Evolutionary conservation across 2,113 vertebrate species (phyloP).

Genomic region (Oncorhynchus nerka): DNA sequence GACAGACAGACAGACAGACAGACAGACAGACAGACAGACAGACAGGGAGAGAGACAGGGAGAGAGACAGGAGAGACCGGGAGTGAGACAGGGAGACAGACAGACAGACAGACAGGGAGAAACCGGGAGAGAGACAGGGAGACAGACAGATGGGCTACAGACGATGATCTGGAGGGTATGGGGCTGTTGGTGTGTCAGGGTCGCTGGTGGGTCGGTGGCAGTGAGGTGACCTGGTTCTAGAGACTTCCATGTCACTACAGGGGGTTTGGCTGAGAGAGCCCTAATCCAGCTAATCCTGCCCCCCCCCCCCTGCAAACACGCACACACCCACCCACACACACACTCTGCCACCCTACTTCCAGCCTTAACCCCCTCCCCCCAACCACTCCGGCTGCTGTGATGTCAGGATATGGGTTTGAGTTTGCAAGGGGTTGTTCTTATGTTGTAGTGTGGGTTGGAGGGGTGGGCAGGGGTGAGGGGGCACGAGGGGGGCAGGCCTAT

Average conservation of each 20-base stretch:
- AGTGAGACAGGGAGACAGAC: accelerated
- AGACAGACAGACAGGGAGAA: no score
- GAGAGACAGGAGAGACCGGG: not conserved
- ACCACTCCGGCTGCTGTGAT: not conserved
- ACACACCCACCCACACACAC: conserved; percentile 20
- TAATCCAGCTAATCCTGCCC: conserved; percentile 78
- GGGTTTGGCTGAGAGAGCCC: conserved; percentile 63
- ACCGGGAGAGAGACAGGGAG: no score
- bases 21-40: no score
- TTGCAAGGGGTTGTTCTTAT: conserved; percentile 24
- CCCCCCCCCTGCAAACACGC: conserved; percentile 24
- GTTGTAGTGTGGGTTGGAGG: conserved; percentile 36
- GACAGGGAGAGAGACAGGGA: not conserved
- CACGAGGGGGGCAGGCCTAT: conserved; percentile 62
- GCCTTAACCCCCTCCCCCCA: not conserved
- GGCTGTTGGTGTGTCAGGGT: conserved; percentile 19
- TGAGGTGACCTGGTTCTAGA: conserved; percentile 64
- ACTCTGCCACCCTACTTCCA: not conserved
- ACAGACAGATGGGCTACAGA: not conserved
- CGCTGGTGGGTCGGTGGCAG: conserved; percentile 49
- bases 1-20: not conserved
- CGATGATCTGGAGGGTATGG: not conserved
- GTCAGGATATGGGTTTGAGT: not conserved
- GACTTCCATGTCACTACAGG: conserved; percentile 68
- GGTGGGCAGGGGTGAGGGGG: conserved; percentile 10